Evolutionary conservation across 1,140 invertebrate genomes (phyloP), one percentile per base, ranked within the genome.

Genomic region (Helicoverpa armigera): DNA sequence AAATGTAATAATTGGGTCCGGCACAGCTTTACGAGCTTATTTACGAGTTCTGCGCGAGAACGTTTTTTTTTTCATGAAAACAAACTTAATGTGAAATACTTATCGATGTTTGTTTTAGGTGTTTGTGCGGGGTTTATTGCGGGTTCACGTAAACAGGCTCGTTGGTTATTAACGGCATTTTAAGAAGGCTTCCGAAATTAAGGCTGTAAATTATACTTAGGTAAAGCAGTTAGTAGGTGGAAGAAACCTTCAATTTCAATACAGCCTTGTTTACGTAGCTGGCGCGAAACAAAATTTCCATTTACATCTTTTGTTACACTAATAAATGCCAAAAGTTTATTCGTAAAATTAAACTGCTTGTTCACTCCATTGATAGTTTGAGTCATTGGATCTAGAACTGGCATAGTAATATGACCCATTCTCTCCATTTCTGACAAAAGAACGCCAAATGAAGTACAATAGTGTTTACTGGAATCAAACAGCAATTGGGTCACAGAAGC

Each of bases 1-100:
- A 85, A 88, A 89, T 82, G 85, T 88, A 88, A 90, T 93, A 93
- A 93, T 93, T 91, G 88, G 85, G 78, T 56, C 86, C 83, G 85
- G 87, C 86, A 85, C 77, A 85, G 87, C 74, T 91, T 92, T 88
- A 90, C 87, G 88, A 86, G 78, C 78, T 87, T 89, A 92, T 93
- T 93, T 92, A 94, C 87, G 90, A 91, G 83, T 86, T 90, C 81
- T 85, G 85, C 78, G 76, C 70, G 82, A 82, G 79, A 81, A 87
- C 86, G 85, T 89, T 89, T 88, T 90, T 91, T 65, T 90, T 92
- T 88, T 82, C 81, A 65, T 88, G 85, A 80, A 86, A 90, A 85
- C 81, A 84, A 89, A 89, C 79, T 91, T 88, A 86, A 87, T 91
- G 81, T 88, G 85, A 89, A 88, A 87, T 86, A n/a, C n/a, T n/a